These are phyloP conservation scores for Mixornis gularis DNA, from an alignment of 2,113 vertebrate species.

Conservation along the genomic window DNA sequence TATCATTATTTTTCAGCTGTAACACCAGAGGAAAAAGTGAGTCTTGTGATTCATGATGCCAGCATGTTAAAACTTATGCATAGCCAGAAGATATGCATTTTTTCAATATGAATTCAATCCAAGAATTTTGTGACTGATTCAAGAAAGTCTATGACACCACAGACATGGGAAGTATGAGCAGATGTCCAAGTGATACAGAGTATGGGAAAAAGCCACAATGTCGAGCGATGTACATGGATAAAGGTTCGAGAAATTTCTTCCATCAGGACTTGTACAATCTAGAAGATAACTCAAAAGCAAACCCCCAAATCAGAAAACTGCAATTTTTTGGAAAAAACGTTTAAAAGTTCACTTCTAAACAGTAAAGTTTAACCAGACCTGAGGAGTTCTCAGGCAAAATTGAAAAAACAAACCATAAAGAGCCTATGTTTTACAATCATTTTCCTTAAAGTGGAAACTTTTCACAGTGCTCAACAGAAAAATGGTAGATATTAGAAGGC, in stretches of 20 bases:
- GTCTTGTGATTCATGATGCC: neutral
- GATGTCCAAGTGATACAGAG: neutral
- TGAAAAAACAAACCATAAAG: neutral
- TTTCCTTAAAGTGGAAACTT: neutral
- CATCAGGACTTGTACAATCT: neutral
- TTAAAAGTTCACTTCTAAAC: neutral
- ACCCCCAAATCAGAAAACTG: neutral
- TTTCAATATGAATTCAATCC: neutral
- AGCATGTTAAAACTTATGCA: neutral
- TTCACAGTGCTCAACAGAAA: neutral
- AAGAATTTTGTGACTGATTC: neutral
- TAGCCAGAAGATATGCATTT: neutral
- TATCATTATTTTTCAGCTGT: neutral
- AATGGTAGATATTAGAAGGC: neutral
- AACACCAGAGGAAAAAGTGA: neutral
- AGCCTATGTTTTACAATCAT: neutral
- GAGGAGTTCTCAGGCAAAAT: neutral
- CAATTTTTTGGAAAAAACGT: neutral
- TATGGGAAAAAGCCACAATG: neutral
- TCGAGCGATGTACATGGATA: accelerated
- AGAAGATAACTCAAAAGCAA: neutral
- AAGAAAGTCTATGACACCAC: neutral
- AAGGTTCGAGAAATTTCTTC: neutral
- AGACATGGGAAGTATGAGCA: neutral
- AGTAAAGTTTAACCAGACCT: neutral